phyloP scores from a whole-genome alignment of 1,140 invertebrate genomes.

The Rhopalosiphum padi region DNA sequence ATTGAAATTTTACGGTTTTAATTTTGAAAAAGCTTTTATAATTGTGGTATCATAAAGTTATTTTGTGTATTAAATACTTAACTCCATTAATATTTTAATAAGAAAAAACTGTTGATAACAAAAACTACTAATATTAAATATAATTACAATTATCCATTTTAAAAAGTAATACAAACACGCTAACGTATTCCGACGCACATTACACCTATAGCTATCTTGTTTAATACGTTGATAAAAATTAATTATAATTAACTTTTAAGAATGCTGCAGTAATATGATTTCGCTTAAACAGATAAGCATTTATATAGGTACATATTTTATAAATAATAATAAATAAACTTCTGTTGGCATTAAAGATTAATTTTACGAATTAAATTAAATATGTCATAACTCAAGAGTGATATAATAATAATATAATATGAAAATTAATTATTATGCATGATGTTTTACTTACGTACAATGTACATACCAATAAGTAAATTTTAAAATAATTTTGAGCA shows the following conservation, averaged over 20 bases:
- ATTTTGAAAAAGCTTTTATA: not conserved
- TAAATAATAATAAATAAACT: not conserved
- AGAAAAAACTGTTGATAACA: constrained; percentile 3
- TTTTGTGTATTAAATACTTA: not conserved
- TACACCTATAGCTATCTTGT: not conserved
- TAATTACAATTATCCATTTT: constrained; percentile 25
- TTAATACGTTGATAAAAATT: not conserved
- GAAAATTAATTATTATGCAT: not conserved
- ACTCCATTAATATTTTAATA: constrained; percentile 6
- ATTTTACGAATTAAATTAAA: not conserved
- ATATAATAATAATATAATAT: not conserved
- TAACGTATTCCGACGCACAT: not conserved
- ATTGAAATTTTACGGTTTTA: not conserved
- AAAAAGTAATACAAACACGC: constrained; percentile 18
- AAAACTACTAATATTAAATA: constrained; percentile 3
- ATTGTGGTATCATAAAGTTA: not conserved
- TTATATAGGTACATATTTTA: not conserved
- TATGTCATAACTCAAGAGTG: not conserved
- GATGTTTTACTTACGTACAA: not conserved
- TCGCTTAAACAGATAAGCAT: not conserved
- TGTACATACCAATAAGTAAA: not conserved
- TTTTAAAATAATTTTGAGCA: not conserved
- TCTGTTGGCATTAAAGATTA: not conserved
- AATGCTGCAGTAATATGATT: not conserved
- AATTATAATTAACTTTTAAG: constrained; percentile 16